Conservation (phyloP, 2,797 vertebrate species). For the Fistularia commersonii region DNA sequence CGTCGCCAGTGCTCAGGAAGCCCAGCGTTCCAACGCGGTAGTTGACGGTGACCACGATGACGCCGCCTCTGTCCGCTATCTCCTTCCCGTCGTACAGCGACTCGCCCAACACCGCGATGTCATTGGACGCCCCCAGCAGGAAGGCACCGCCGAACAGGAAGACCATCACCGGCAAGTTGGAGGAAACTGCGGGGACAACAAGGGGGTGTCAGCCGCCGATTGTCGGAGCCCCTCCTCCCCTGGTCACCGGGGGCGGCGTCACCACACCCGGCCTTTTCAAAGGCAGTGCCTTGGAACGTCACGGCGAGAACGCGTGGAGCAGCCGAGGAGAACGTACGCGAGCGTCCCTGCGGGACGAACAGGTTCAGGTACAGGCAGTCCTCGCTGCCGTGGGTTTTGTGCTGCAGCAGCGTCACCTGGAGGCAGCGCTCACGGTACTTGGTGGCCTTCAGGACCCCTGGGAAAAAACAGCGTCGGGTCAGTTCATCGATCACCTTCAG, state of each 20-base stretch:
- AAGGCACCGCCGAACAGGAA: constrained; percentile 84
- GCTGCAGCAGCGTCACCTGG: constrained; percentile 75
- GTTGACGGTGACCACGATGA: constrained; percentile 85
- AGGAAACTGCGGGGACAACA: constrained; percentile 71
- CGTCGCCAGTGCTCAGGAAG: constrained; percentile 86
- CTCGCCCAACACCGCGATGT: constrained; percentile 72
- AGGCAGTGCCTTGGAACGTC: no score
- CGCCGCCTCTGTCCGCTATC: constrained; percentile 78
- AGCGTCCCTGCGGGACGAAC: constrained; percentile 79
- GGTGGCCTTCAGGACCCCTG: constrained; percentile 62
- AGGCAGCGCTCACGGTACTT: constrained; percentile 72
- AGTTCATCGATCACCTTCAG: background rate
- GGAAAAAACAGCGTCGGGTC: background rate
- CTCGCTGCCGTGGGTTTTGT: constrained; percentile 60
- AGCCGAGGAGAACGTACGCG: constrained; percentile 17
- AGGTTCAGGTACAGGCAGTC: constrained; percentile 91
- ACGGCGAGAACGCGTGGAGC: no score
- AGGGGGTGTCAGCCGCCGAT: background rate
- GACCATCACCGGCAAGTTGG: constrained; percentile 82
- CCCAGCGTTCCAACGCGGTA: constrained; percentile 85
- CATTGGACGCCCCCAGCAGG: constrained; percentile 74
- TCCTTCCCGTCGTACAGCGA: constrained; percentile 85
- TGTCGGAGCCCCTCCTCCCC: background rate
- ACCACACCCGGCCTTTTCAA: no score
- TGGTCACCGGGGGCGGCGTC: no score